Evolutionary conservation across 2,888 invertebrate genomes (phyloP).

Genomic region (Luperina nickerlii): DNA sequence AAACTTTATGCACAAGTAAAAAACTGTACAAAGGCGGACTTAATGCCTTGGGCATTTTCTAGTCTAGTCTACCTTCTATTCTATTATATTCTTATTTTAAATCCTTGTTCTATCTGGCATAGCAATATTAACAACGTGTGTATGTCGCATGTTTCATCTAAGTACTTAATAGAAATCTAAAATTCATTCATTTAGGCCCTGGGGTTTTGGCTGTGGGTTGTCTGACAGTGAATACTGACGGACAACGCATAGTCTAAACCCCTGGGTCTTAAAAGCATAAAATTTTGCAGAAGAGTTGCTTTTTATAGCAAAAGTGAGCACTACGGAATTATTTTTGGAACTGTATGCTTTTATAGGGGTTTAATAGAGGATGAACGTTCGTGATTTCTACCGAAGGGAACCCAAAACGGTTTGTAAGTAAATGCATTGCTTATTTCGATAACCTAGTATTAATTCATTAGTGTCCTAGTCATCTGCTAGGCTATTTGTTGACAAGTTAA

Average conservation of each 20-base stretch:
- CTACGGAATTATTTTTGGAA: not conserved
- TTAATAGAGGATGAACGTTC: not conserved
- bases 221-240: not conserved
- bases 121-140: not conserved
- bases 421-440: not conserved
- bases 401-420: not conserved
- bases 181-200: not conserved
- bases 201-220: not conserved
- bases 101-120: not conserved
- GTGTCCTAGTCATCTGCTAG: slow-evolving; percentile 8
- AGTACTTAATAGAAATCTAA: not conserved
- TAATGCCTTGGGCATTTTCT: too few species aligned
- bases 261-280: not conserved
- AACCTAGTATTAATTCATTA: not conserved
- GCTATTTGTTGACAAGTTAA: slow-evolving; percentile 5
- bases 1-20: too few species aligned
- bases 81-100: too few species aligned
- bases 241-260: not conserved
- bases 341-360: not conserved
- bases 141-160: not conserved
- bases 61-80: too few species aligned
- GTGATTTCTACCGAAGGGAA: not conserved
- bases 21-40: too few species aligned
- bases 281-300: not conserved
- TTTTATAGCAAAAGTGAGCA: not conserved